A percentile compares a stretch with the other conserved stretches of the same genome.
Evolutionary conservation across 2,113 vertebrate species (phyloP).

Genomic region (Corythornis cristatus): DNA sequence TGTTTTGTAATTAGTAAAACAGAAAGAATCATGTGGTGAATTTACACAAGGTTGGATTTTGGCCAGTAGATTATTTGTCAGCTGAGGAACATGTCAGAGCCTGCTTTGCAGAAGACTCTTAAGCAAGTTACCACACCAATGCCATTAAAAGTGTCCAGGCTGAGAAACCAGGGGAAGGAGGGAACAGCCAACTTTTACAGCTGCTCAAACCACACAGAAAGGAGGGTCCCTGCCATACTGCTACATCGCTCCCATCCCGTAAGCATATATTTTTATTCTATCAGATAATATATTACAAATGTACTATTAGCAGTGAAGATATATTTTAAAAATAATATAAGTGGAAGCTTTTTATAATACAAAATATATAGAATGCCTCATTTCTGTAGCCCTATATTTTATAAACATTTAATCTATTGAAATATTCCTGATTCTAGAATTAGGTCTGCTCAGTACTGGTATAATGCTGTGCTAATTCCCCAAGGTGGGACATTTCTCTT

Average conservation of each 20-base stretch:
- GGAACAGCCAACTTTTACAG: not conserved
- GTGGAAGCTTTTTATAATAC: conserved; percentile 39
- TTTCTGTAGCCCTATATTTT: conserved; percentile 61
- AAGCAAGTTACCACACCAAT: not conserved
- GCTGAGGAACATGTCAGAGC: not conserved
- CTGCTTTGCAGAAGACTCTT: not conserved
- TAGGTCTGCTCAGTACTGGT: not conserved
- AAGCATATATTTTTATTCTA: conserved; percentile 54
- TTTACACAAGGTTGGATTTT: not conserved
- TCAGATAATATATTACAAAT: conserved; percentile 26
- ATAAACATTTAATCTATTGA: not conserved
- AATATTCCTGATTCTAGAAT: not conserved
- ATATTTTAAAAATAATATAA: conserved; percentile 42
- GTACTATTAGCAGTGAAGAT: conserved; percentile 24
- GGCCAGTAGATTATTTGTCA: not conserved
- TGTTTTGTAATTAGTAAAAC: not conserved
- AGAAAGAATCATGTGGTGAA: not conserved
- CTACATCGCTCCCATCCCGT: not conserved
- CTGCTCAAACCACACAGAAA: not conserved
- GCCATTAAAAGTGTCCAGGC: not conserved
- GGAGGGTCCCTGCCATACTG: not conserved
- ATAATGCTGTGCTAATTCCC: not conserved
- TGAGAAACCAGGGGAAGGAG: not conserved
- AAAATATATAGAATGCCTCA: conserved; percentile 14
- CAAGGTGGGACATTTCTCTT: not conserved